Percentiles rank a stretch among this genome's conserved stretches.
phyloP scores from a whole-genome alignment of 2,113 vertebrate species.

The Aphyosemion australe region DNA sequence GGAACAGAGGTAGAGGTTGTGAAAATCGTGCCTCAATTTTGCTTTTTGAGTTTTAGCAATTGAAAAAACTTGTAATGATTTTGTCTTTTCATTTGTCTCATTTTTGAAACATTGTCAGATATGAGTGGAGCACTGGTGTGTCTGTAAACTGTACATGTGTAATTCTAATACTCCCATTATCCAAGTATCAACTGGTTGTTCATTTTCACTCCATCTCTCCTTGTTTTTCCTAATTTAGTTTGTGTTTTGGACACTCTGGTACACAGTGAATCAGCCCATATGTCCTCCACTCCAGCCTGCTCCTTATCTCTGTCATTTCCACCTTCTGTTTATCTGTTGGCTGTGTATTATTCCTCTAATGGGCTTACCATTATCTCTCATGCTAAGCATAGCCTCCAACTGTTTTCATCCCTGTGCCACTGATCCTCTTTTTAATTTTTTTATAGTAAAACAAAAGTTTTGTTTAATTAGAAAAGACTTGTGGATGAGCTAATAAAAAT shows the following conservation, averaged over 20 bases:
- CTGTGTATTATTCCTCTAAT: conserved; percentile 50
- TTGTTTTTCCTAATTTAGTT: conserved; percentile 19
- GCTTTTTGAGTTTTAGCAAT: no score
- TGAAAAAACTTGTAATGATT: no score
- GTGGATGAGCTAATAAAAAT: not conserved
- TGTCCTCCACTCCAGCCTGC: conserved; percentile 34
- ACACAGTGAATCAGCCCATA: conserved; percentile 30
- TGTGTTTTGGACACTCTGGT: conserved; percentile 15
- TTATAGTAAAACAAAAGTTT: not conserved
- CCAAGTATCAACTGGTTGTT: conserved; percentile 6
- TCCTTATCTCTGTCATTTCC: conserved; percentile 44
- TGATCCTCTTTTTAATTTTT: conserved; percentile 33
- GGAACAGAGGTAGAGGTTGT: no score
- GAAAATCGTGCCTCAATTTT: no score
- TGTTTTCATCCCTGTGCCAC: conserved; percentile 35
- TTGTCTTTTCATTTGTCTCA: not conserved
- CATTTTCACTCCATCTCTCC: conserved; percentile 6
- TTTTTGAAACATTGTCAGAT: not conserved
- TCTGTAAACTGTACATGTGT: no score
- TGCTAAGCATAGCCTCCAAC: conserved; percentile 34
- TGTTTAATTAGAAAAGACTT: not conserved
- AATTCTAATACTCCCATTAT: no score
- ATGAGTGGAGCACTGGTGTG: no score
- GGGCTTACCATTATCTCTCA: conserved; percentile 44
- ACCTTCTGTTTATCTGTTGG: conserved; percentile 49